These are phyloP conservation scores for Exephanes ischioxanthus DNA, from an alignment of 2,888 invertebrate species.

Conservation along the genomic window DNA sequence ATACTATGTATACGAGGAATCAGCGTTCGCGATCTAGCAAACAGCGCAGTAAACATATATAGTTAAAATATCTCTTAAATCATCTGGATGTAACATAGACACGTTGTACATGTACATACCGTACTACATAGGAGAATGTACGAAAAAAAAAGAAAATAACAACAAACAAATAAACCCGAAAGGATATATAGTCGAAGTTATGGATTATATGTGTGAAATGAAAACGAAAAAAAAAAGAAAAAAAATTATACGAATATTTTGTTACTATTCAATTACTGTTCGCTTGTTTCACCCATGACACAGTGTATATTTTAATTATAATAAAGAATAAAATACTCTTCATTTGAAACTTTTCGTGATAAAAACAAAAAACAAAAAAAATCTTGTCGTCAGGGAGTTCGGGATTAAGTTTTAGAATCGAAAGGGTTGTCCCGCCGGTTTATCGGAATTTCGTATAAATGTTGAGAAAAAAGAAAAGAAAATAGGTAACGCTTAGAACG, in stretches of 20 bases:
- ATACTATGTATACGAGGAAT: slow-evolving; percentile 66
- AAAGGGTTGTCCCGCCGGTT: neutral
- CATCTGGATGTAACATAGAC: slow-evolving; percentile 57
- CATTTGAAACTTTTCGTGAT: slow-evolving; percentile 72
- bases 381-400: neutral
- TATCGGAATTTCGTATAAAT: neutral
- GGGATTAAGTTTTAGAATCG: neutral
- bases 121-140: slow-evolving; percentile 61
- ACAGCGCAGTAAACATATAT: slow-evolving; percentile 18
- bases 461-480: neutral
- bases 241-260: slow-evolving; percentile 83
- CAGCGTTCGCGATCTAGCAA: slow-evolving; percentile 45
- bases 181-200: slow-evolving; percentile 58
- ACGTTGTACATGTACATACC: slow-evolving; percentile 66
- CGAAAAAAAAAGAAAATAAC: slow-evolving; percentile 38
- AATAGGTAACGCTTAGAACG: neutral
- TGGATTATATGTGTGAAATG: slow-evolving; percentile 65
- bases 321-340: slow-evolving; percentile 82
- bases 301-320: slow-evolving; percentile 85
- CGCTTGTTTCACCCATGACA: slow-evolving; percentile 85
- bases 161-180: slow-evolving; percentile 41
- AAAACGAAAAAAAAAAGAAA: slow-evolving; percentile 67
- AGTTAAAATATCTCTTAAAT: slow-evolving; percentile 43
- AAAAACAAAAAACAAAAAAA: neutral
- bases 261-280: slow-evolving; percentile 84